phyloP scores from a whole-genome alignment of 2,888 invertebrate species.

The Dilophus febrilis region DNA sequence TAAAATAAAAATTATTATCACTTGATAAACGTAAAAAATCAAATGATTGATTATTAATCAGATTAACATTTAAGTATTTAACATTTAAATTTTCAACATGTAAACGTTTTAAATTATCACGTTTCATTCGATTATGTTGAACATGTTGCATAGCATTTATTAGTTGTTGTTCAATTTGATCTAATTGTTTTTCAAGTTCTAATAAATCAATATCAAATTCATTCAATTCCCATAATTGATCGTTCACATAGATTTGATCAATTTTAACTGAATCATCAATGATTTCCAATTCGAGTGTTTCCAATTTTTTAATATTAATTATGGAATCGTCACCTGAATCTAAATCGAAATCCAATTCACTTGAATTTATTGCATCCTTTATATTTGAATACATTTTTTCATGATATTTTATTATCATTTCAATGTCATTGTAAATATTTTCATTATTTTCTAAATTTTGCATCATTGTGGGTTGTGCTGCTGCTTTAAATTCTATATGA shows the following conservation, averaged over 20 bases:
- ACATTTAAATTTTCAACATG: constrained; percentile 19
- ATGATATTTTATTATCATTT: neutral
- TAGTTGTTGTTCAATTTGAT: constrained; percentile 1
- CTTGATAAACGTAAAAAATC: constrained; percentile 18
- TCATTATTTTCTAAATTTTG: neutral
- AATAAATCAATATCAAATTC: constrained; percentile 16
- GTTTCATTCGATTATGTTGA: neutral
- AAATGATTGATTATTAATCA: constrained; percentile 18
- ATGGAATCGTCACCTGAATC: neutral
- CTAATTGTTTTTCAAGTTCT: neutral
- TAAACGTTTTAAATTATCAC: constrained; percentile 15
- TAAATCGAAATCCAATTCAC: neutral
- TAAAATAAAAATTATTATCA: constrained; percentile 16
- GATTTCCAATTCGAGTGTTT: constrained; percentile 15
- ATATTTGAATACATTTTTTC: neutral
- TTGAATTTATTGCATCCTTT: neutral
- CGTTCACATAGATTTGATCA: constrained; percentile 18
- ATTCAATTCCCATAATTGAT: constrained; percentile 17
- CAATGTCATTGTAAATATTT: constrained; percentile 7
- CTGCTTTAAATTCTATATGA: constrained; percentile 19
- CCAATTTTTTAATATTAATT: constrained; percentile 11
- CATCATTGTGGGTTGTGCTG: neutral
- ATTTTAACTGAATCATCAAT: constrained; percentile 15
- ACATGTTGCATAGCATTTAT: neutral
- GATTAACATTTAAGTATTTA: constrained; percentile 18